Base-by-base conservation (phyloP, 2,113 vertebrate species). In the Barnardius zonarius region DNA sequence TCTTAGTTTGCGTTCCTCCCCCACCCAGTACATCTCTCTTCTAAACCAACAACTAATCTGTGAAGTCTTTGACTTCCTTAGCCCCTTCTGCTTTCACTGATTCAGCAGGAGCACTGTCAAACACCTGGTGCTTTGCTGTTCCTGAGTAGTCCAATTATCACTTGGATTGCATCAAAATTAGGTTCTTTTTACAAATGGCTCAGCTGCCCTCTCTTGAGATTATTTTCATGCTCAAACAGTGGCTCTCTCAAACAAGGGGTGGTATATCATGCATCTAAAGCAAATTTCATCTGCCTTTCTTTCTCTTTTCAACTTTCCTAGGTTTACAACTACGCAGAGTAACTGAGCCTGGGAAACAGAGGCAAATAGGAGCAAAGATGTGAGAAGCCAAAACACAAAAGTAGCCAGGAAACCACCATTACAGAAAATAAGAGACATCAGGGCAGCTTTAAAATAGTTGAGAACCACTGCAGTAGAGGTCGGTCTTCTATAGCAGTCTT, bases 201-300 rank as follows among this genome's bases (percentile, higher is more conserved):
- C 96, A 96, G 89, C 93, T 96, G 93, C 68, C 94, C 89, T 86
- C 88, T 90, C 79, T 92, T 33, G 59, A 91, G 73, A 62, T 72
- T 75, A 54, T 93, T 96, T 90, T 86, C 73, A 49, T 46, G 41
- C 64, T 94, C 77, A 77, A 33, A 74, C 76, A 37, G 88, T 46
- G 43, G 43, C 62, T 88, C 79, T 83, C 83, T 83, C 4, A 3
- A 85, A 33, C 79, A 67, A 77, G 33, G 75, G 57, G 23, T 76
- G 30, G 20, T 33, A 24, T 24, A 44, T 0, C 0, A 77, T 24
- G 9, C 23, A 43, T 33, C 25, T 46, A 48, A 70, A 91, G 81
- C 44, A 70, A 86, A 69, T 86, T 76, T 74, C 24, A 48, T 70
- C 59, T 28, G 19, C 43, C 31, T 30, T 11, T 22, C 51, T 46